Conservation (phyloP, 1,140 invertebrate species). For the Meloidogyne hapla region DNA sequence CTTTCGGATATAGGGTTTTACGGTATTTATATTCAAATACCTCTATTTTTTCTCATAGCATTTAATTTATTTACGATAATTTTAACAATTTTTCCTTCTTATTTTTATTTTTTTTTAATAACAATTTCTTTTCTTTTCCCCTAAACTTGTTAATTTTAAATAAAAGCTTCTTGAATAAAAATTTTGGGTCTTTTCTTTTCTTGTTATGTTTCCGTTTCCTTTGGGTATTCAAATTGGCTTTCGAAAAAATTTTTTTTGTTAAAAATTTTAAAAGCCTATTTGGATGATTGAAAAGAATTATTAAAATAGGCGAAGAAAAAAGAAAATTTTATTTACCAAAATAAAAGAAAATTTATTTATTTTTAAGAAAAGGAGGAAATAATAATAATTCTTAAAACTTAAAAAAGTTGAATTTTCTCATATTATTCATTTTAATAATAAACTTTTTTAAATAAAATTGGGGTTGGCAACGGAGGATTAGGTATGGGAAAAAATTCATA, state of each 20-base stretch:
- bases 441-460: background rate
- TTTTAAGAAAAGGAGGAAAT: too few relatives aligned
- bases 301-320: background rate
- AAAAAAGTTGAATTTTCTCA: background rate
- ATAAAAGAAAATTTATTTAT: background rate
- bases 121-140: background rate
- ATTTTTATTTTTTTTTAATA: background rate
- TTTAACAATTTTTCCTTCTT: background rate
- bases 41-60: too few relatives aligned
- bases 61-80: background rate
- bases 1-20: too few relatives aligned
- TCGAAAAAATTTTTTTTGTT: background rate
- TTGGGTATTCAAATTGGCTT: slow-evolving; percentile 1
- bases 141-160: background rate
- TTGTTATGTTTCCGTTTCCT: slow-evolving; percentile 1
- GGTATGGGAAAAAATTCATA: background rate
- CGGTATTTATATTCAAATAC: too few relatives aligned
- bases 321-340: background rate
- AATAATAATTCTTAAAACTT: background rate
- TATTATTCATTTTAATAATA: slow-evolving; percentile 4
- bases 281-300: slow-evolving; percentile 6
- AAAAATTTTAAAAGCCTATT: slow-evolving; percentile 5
- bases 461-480: background rate
- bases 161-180: background rate
- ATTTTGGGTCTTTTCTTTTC: background rate